phyloP scores from a whole-genome alignment of 1,140 invertebrate genomes.

The Yoshiicerus persimilis region DNA sequence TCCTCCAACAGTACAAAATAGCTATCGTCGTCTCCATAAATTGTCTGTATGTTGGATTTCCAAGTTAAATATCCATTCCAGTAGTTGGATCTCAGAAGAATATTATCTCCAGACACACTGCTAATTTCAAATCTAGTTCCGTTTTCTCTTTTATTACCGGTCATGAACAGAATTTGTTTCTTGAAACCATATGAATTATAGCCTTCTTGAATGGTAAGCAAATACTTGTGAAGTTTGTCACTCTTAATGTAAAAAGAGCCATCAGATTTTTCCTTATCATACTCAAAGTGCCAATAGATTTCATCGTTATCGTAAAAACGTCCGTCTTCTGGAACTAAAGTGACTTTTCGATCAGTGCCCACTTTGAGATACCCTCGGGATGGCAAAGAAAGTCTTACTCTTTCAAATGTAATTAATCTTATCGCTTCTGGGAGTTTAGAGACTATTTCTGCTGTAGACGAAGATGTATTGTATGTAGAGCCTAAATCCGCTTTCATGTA shows the following conservation, averaged over 20 bases:
- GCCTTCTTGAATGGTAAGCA: conserved; percentile 34
- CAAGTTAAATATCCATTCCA: conserved; percentile 34
- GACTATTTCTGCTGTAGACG: conserved; percentile 32
- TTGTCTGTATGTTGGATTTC: conserved; percentile 38
- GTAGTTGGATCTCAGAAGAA: conserved; percentile 24
- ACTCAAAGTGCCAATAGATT: conserved; percentile 32
- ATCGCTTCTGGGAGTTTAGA: conserved; percentile 19
- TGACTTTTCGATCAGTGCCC: conserved; percentile 12
- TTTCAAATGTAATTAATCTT: conserved; percentile 33
- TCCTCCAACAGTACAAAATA: conserved; percentile 36
- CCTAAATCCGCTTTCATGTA: conserved; percentile 35
- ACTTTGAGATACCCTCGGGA: conserved; percentile 29
- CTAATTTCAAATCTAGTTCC: conserved; percentile 31
- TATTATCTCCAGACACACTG: conserved; percentile 26
- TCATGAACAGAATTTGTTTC: conserved; percentile 29
- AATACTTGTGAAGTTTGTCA: conserved; percentile 35
- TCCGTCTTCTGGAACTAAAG: conserved; percentile 27
- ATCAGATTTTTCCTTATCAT: conserved; percentile 35
- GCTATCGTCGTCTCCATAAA: conserved; percentile 40
- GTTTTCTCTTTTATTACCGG: conserved; percentile 33
- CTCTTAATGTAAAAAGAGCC: conserved; percentile 32
- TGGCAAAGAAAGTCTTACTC: conserved; percentile 28
- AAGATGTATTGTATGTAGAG: conserved; percentile 18
- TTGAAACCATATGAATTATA: conserved; percentile 40
- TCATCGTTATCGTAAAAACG: conserved; percentile 35